A percentile compares a stretch with the other conserved stretches of the same genome.
Evolutionary conservation across 2,888 invertebrate genomes (phyloP).

Genomic region (Dicycla oo): DNA sequence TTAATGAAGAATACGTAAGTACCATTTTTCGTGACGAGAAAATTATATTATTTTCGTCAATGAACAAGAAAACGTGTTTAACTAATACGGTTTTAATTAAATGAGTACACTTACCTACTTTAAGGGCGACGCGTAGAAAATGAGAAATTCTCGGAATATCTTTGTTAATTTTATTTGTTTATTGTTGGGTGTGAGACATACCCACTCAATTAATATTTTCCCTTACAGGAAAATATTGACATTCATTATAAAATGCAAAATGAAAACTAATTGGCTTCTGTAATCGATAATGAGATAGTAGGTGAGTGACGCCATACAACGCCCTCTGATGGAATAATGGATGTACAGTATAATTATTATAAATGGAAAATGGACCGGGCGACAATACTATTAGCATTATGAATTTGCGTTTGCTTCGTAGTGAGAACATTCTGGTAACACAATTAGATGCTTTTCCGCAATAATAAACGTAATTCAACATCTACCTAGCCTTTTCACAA

Average conservation of each 20-base stretch:
- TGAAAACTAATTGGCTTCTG: background rate
- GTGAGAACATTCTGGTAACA: background rate
- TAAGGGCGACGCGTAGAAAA: conserved; percentile 13
- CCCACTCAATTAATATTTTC: background rate
- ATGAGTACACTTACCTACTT: conserved; percentile 14
- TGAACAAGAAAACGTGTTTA: conserved; percentile 35
- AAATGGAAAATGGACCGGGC: background rate
- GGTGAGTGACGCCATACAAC: background rate
- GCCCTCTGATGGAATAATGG: conserved; percentile 4
- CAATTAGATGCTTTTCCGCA: background rate
- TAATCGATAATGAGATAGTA: conserved; percentile 3
- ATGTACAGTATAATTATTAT: background rate
- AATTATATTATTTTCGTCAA: conserved; percentile 32
- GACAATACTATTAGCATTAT: conserved; percentile 3
- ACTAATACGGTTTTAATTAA: conserved; percentile 45
- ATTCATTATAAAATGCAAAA: background rate
- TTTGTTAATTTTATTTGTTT: conserved; percentile 14
- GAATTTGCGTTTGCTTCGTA: background rate
- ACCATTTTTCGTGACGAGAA: conserved; percentile 3
- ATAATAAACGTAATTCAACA: too few species aligned
- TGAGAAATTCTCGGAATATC: conserved; percentile 13
- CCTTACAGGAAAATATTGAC: too few species aligned
- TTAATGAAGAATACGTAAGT: background rate
- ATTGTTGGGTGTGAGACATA: background rate
- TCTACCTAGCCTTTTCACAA: too few species aligned